phyloP scores from a whole-genome alignment of 1,140 invertebrate genomes.

The Carposina sasakii region DNA sequence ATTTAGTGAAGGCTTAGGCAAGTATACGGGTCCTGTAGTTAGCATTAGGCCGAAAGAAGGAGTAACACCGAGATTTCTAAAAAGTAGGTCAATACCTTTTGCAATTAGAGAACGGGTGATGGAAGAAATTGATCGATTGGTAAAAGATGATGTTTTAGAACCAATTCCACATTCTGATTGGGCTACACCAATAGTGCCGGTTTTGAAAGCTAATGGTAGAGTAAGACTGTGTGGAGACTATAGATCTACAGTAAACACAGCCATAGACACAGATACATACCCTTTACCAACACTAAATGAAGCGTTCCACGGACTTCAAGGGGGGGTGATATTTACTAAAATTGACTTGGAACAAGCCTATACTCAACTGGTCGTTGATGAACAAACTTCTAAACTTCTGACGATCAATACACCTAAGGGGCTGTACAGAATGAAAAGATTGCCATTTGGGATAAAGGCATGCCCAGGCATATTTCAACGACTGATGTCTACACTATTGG shows the following conservation, averaged over 20 bases:
- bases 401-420: not conserved
- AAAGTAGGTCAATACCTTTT: not conserved
- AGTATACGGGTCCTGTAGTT: too few species aligned
- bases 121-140: not conserved
- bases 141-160: not conserved
- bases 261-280: not conserved
- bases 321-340: not conserved
- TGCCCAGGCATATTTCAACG: not conserved
- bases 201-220: not conserved
- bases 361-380: not conserved
- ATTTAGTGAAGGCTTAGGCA: too few species aligned
- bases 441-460: not conserved
- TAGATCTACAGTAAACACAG: not conserved
- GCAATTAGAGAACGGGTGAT: not conserved
- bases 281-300: not conserved
- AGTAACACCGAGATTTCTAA: not conserved
- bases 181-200: not conserved
- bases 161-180: not conserved
- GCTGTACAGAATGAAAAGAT: not conserved
- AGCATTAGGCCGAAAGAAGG: too few species aligned
- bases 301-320: not conserved
- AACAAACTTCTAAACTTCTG: not conserved
- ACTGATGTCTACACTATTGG: not conserved
- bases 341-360: not conserved
- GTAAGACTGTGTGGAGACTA: not conserved